A percentile compares a stretch with the other conserved stretches of the same genome.
phyloP scores from a whole-genome alignment of 2,113 vertebrate species.

The Phaetusa simplex region DNA sequence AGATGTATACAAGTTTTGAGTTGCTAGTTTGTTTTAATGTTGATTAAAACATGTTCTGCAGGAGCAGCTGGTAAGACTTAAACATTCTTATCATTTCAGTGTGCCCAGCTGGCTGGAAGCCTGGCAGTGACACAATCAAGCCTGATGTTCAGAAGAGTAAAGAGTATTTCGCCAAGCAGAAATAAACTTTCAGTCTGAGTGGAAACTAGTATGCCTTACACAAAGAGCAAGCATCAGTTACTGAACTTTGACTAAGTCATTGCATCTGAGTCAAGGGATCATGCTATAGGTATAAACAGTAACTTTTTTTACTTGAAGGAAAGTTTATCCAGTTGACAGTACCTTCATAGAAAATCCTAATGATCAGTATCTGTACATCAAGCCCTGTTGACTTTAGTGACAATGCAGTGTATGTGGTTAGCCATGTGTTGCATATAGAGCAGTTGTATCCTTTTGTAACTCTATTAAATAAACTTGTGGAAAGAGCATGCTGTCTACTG shows the following conservation, averaged over 20 bases:
- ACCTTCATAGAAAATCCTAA: conserved; percentile 38
- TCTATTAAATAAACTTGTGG: conserved; percentile 64
- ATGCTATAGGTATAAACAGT: conserved; percentile 29
- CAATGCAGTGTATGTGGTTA: conserved; percentile 45
- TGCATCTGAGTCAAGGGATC: conserved; percentile 52
- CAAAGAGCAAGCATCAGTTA: conserved; percentile 52
- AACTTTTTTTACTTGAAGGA: conserved; percentile 64
- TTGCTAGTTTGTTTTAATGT: neutral
- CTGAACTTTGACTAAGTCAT: conserved; percentile 48
- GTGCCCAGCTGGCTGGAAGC: conserved; percentile 98
- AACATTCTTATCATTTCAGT: conserved; percentile 79
- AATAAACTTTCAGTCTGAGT: conserved; percentile 54
- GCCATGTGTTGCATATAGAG: conserved; percentile 39
- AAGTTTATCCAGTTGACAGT: conserved; percentile 34
- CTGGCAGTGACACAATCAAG: conserved; percentile 97
- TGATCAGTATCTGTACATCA: conserved; percentile 26
- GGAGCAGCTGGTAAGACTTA: neutral
- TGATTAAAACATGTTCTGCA: neutral
- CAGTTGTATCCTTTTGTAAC: conserved; percentile 62
- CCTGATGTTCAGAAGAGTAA: conserved; percentile 93
- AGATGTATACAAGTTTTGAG: neutral
- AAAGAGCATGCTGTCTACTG: conserved; percentile 34
- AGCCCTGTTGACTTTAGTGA: conserved; percentile 25
- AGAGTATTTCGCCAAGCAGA: conserved; percentile 96
- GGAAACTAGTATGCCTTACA: conserved; percentile 45